Evolutionary conservation across 2,113 vertebrate species (phyloP), one percentile per base, ranked within the genome.

Genomic region (Dipodomys ordii): DNA sequence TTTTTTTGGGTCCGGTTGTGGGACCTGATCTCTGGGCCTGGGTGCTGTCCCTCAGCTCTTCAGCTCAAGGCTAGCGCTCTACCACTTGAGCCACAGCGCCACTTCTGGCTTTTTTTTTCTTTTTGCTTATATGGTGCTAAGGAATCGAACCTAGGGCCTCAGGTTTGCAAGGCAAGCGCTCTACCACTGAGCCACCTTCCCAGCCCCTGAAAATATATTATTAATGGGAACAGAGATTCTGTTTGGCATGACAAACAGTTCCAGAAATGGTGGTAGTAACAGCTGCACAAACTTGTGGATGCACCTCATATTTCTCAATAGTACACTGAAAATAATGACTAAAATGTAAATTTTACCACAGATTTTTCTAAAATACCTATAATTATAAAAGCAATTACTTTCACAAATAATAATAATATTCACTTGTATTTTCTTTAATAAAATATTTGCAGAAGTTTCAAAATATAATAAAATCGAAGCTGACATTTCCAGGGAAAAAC

Each of bases 401-500:
- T 57, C 68, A 81, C n/a, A 92, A 79, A 90, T 46, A 90, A 94
- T 12, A 27, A 82, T 69, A 39, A 9, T 88, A 22, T 44, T 88
- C n/a, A 91, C 78, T n/a, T 90, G 30, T 19, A 86, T 69, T 84
- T 88, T 88, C 19, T 88, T 90, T 27, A 96, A 80, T 88, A 92
- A 92, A 76, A 81, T 19, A 77, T 28, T 80, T 16, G 78, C 28
- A 39, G 35, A 39, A 94, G 44, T 86, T 91, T 93, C 9, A 92
- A 92, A 93, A 81, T n/a, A 92, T 22, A 83, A 94, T 13, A 12
- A 94, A 95, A 87, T n/a, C 3, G 1, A 94, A 87, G 25, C 74
- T 95, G 18, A 92, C 72, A 74, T 78, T 88, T 88, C 46, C 57
- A 90, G 35, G 32, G 3, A 83, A 82, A 92, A 91, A 23, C 2